A percentile compares a stretch with the other conserved stretches of the same genome.
These are phyloP conservation scores for Danaus chrysippus DNA, from an alignment of 2,888 invertebrate genomes.

Conservation along the genomic window DNA sequence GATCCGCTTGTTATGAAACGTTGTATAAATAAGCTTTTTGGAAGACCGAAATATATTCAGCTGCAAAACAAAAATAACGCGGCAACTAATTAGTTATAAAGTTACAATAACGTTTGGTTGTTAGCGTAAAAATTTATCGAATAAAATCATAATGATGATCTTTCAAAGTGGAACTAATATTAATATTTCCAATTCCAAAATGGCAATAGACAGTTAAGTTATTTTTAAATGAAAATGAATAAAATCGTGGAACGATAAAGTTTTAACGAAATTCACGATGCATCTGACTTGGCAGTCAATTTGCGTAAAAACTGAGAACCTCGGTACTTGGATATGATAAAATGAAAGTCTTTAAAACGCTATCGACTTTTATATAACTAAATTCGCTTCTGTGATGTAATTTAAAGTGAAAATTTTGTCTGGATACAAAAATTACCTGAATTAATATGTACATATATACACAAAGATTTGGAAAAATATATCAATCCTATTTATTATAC, in stretches of 20 bases:
- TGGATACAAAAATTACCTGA: too few relatives aligned
- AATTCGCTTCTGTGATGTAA: too few relatives aligned
- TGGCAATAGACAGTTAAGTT: slow-evolving; percentile 5
- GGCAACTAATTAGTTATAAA: not conserved
- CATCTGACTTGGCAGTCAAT: slow-evolving; percentile 26
- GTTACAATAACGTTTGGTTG: not conserved
- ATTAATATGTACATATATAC: too few relatives aligned
- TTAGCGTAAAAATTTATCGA: too few relatives aligned
- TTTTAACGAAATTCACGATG: slow-evolving; percentile 28
- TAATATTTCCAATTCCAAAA: not conserved
- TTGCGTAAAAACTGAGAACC: slow-evolving; percentile 27
- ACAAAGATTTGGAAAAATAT: too few relatives aligned
- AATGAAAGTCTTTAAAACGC: slow-evolving; percentile 13
- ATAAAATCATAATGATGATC: too few relatives aligned
- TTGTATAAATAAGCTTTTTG: not conserved
- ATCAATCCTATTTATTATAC: too few relatives aligned
- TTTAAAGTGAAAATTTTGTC: too few relatives aligned
- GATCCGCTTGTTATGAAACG: not conserved
- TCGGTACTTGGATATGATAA: slow-evolving; percentile 20
- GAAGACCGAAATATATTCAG: not conserved
- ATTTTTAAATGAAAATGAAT: slow-evolving; percentile 24
- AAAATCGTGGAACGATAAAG: slow-evolving; percentile 26
- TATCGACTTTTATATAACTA: not conserved
- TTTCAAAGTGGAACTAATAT: too few relatives aligned
- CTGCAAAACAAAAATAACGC: not conserved